These are phyloP conservation scores for Melipona beecheii DNA, from an alignment of 2,888 invertebrate species.

Conservation along the genomic window DNA sequence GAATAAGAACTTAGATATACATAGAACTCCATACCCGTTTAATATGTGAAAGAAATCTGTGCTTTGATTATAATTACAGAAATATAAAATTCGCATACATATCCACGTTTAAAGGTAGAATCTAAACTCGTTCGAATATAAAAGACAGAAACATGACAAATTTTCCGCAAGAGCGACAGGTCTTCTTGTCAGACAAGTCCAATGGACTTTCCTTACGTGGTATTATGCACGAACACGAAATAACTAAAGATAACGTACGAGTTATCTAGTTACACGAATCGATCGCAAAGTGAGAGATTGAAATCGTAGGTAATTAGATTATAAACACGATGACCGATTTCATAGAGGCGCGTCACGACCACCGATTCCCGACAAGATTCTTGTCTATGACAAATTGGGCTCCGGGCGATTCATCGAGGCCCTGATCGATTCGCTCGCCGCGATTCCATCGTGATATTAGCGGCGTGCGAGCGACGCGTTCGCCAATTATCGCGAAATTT, in stretches of 20 bases:
- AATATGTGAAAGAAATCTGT: neutral
- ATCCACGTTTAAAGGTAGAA: neutral
- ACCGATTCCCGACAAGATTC: conserved; percentile 29
- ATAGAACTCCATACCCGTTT: too few species aligned
- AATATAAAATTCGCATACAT: neutral
- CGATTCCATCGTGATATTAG: conserved; percentile 55
- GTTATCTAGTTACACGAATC: neutral
- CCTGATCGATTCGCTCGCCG: conserved; percentile 35
- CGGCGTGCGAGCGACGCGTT: conserved; percentile 34
- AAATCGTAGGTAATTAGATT: conserved; percentile 36
- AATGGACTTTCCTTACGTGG: neutral
- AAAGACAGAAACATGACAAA: neutral
- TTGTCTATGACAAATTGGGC: conserved; percentile 59
- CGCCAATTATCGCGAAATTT: conserved; percentile 62
- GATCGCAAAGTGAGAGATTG: neutral
- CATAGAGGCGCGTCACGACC: neutral
- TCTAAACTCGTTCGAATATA: neutral
- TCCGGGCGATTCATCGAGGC: conserved; percentile 13
- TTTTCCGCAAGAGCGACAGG: neutral
- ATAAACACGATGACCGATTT: conserved; percentile 17
- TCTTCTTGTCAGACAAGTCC: too few species aligned
- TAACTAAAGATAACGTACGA: neutral
- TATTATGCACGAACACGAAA: neutral
- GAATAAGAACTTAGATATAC: too few species aligned
- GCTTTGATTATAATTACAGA: neutral